phyloP scores from a whole-genome alignment of 2,888 invertebrate species.

The Plebejus melissa region DNA sequence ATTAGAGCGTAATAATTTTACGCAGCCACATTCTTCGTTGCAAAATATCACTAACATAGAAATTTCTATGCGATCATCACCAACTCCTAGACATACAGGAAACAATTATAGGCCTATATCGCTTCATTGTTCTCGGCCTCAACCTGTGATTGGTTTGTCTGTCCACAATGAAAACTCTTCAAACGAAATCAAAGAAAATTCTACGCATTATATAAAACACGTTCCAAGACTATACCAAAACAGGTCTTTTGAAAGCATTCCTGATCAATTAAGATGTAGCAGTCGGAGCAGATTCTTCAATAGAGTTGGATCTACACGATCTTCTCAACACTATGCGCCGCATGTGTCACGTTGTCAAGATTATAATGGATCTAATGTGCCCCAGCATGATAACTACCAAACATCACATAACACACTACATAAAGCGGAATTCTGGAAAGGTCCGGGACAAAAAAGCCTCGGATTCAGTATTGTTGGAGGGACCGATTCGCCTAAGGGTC shows the following conservation, averaged over 20 bases:
- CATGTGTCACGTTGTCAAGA: constrained; percentile 63
- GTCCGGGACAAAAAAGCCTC: constrained; percentile 89
- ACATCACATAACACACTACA: constrained; percentile 61
- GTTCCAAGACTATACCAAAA: constrained; percentile 69
- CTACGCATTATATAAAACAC: constrained; percentile 67
- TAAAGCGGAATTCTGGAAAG: constrained; percentile 86
- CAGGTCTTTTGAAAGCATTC: constrained; percentile 72
- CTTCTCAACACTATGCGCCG: constrained; percentile 52
- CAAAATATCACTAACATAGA: constrained; percentile 75
- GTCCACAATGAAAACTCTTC: constrained; percentile 55
- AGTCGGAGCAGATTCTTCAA: constrained; percentile 68
- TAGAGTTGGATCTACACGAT: constrained; percentile 69
- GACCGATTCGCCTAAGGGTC: constrained; percentile 91
- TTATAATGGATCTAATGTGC: constrained; percentile 39
- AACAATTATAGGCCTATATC: constrained; percentile 72
- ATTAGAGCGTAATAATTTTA: constrained; percentile 60
- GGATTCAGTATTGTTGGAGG: constrained; percentile 96
- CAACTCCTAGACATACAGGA: constrained; percentile 49
- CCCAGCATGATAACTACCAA: constrained; percentile 51
- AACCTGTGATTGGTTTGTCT: constrained; percentile 44
- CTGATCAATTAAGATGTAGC: constrained; percentile 65
- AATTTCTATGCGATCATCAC: constrained; percentile 64
- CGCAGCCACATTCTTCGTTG: constrained; percentile 61
- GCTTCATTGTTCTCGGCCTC: constrained; percentile 59
- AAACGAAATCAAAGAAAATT: constrained; percentile 68